Percentiles rank a stretch among this genome's conserved stretches.
Evolutionary conservation across 2,888 invertebrate species (phyloP).

Genomic region (Lymantria dispar): DNA sequence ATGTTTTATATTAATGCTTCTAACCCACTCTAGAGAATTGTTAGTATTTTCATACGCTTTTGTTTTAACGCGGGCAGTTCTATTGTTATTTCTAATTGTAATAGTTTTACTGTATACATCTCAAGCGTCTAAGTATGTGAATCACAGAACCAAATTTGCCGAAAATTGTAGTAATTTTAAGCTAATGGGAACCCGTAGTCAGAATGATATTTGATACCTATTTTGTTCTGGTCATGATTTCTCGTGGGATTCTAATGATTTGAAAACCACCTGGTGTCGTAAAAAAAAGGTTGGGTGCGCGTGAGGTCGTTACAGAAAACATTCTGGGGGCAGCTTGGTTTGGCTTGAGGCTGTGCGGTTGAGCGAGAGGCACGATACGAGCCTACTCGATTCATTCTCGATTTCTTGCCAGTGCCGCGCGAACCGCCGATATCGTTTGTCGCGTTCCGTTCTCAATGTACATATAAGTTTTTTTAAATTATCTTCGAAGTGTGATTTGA

Average conservation of each 20-base stretch:
- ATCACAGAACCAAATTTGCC: not conserved
- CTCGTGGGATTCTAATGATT: conserved; percentile 32
- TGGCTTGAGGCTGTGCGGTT: conserved; percentile 40
- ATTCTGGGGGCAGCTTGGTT: conserved; percentile 38
- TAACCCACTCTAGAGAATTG: conserved; percentile 39
- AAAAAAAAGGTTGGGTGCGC: conserved; percentile 44
- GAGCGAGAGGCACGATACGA: conserved; percentile 62
- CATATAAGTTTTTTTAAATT: conserved; percentile 39
- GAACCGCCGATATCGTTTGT: conserved; percentile 57
- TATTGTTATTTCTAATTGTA: conserved; percentile 22
- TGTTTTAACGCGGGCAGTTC: conserved; percentile 19
- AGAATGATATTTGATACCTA: conserved; percentile 4
- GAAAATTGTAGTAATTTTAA: not conserved
- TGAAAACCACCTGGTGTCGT: conserved; percentile 45
- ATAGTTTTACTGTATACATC: conserved; percentile 7
- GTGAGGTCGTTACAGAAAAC: conserved; percentile 57
- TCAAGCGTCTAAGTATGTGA: not conserved
- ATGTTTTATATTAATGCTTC: conserved; percentile 38
- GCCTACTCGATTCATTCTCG: conserved; percentile 58
- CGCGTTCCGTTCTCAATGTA: conserved; percentile 38
- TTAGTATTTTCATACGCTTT: conserved; percentile 40
- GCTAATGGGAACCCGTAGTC: conserved; percentile 2
- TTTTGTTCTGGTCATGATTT: conserved; percentile 12
- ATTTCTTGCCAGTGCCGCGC: conserved; percentile 72
- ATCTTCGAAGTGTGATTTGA: conserved; percentile 56